A percentile compares a stretch with the other conserved stretches of the same genome.
phyloP scores from a whole-genome alignment of 92 coral and sea anemone species.

The Anthopleura xanthogrammica region DNA sequence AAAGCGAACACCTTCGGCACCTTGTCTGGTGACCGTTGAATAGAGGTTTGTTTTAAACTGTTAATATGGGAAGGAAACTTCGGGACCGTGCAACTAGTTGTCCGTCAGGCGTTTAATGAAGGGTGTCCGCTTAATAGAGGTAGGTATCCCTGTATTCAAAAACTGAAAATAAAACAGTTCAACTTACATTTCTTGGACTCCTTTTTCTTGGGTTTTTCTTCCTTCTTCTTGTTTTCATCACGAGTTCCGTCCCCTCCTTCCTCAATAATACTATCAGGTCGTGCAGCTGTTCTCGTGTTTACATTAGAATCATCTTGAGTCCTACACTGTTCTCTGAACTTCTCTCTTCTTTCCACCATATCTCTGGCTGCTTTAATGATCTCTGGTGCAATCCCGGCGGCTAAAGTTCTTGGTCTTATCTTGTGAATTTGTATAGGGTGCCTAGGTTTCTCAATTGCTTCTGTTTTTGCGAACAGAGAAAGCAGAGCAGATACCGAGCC shows the following conservation, averaged over 20 bases:
- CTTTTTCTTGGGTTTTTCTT: constrained; percentile 26
- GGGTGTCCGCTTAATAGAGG: no score
- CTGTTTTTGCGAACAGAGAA: constrained; percentile 38
- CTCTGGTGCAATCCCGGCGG: constrained; percentile 69
- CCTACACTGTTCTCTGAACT: constrained; percentile 23
- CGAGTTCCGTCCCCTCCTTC: neutral
- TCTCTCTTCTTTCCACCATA: constrained; percentile 42
- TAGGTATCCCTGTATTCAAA: no score
- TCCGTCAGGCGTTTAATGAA: no score
- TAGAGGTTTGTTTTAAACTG: no score
- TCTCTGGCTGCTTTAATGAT: constrained; percentile 51
- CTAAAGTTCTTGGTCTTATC: constrained; percentile 68
- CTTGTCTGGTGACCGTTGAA: no score
- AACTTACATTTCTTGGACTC: constrained; percentile 37
- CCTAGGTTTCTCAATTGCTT: constrained; percentile 32
- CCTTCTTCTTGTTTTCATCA: constrained; percentile 12
- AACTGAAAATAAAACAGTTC: neutral
- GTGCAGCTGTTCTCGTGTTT: neutral
- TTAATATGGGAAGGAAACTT: no score
- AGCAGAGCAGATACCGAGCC: constrained; percentile 52
- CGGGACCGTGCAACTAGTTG: no score
- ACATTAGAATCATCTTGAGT: constrained; percentile 38
- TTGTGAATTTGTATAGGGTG: constrained; percentile 39
- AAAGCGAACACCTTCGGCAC: no score
- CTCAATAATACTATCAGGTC: constrained; percentile 16